These are phyloP conservation scores for Augiades crinisus DNA, from an alignment of 2,888 invertebrate genomes.

Conservation along the genomic window DNA sequence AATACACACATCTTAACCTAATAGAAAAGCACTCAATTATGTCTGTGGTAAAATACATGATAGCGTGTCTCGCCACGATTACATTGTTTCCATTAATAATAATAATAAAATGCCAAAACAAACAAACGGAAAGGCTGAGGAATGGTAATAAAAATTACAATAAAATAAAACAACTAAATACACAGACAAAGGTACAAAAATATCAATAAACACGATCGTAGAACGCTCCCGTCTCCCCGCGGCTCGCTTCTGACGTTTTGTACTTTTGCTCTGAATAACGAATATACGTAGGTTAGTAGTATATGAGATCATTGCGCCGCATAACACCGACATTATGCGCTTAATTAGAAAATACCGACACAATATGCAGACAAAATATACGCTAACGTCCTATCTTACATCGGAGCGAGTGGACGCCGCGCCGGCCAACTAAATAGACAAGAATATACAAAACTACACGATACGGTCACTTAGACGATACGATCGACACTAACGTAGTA, in stretches of 20 bases:
- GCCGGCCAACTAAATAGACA: slow-evolving; percentile 55
- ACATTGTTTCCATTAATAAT: slow-evolving; percentile 41
- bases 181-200: slow-evolving; percentile 76
- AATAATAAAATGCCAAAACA: slow-evolving; percentile 59
- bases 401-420: slow-evolving; percentile 52
- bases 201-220: slow-evolving; percentile 61
- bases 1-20: slow-evolving; percentile 80
- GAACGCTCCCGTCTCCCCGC: slow-evolving; percentile 39
- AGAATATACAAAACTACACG: slow-evolving; percentile 76
- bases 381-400: slow-evolving; percentile 62
- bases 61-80: slow-evolving; percentile 43
- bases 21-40: slow-evolving; percentile 75
- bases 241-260: slow-evolving; percentile 50
- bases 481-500: slow-evolving; percentile 68
- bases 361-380: slow-evolving; percentile 74
- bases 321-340: slow-evolving; percentile 63
- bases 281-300: slow-evolving; percentile 71
- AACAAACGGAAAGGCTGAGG: slow-evolving; percentile 59
- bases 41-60: slow-evolving; percentile 55
- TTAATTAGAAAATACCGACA: slow-evolving; percentile 73
- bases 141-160: slow-evolving; percentile 66
- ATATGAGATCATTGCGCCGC: slow-evolving; percentile 79
- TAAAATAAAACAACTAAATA: slow-evolving; percentile 66
- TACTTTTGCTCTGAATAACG: slow-evolving; percentile 74
- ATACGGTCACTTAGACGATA: slow-evolving; percentile 64